These are phyloP conservation scores for Dryomyza anilis DNA, from an alignment of 2,888 invertebrate genomes.

Conservation along the genomic window DNA sequence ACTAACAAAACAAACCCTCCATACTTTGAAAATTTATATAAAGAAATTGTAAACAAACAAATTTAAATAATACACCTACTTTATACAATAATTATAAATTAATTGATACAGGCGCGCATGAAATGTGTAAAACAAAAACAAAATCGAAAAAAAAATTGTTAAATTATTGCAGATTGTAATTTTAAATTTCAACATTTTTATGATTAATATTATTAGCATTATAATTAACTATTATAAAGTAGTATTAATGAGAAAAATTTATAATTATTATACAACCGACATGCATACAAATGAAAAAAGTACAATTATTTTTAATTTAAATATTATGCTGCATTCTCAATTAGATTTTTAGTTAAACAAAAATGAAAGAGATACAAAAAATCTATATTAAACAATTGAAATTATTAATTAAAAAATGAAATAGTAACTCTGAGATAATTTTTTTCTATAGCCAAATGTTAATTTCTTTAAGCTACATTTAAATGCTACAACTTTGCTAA, in stretches of 20 bases:
- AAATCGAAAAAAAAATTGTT: too few relatives aligned
- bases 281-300: constrained; percentile 3
- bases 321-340: background rate
- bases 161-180: constrained; percentile 2
- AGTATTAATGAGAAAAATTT: constrained; percentile 8
- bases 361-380: too few relatives aligned
- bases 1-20: background rate
- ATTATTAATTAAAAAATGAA: too few relatives aligned
- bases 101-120: constrained; percentile 13
- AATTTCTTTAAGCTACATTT: too few relatives aligned
- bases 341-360: background rate
- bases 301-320: constrained; percentile 23
- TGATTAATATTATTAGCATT: background rate
- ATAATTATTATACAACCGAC: constrained; percentile 4
- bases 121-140: constrained; percentile 22
- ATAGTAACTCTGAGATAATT: too few relatives aligned
- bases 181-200: background rate
- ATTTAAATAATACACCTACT: too few relatives aligned
- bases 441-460: too few relatives aligned
- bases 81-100: background rate
- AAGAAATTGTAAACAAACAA: too few relatives aligned
- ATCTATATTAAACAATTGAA: background rate
- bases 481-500: too few relatives aligned
- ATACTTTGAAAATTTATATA: too few relatives aligned
- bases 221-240: background rate